Evolutionary conservation across 2,113 vertebrate species (phyloP).

Genomic region (Myotis brandtii): DNA sequence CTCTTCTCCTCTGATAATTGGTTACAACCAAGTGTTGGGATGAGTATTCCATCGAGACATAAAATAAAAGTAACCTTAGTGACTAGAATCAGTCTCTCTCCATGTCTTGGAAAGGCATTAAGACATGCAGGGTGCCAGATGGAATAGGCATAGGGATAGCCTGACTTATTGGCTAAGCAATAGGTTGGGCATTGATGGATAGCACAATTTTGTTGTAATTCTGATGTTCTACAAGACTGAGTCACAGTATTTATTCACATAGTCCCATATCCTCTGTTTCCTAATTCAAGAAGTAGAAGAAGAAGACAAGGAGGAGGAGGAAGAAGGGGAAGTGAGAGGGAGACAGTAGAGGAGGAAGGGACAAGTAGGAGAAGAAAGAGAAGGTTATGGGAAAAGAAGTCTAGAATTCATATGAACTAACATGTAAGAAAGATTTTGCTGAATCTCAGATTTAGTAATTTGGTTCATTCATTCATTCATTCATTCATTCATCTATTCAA

Average conservation of each 20-base stretch:
- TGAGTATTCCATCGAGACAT: conserved; percentile 10
- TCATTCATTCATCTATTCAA: neutral
- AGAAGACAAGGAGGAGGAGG: neutral
- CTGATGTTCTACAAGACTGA: neutral
- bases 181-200: neutral
- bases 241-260: neutral
- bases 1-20: conserved; percentile 48
- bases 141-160: neutral
- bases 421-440: neutral
- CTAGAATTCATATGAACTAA: neutral
- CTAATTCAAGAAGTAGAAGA: neutral
- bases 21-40: neutral
- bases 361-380: neutral
- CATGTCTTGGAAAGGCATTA: neutral
- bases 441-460: neutral
- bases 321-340: neutral
- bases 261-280: neutral
- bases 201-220: conserved; percentile 2
- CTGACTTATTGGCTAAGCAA: neutral
- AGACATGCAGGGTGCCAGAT: neutral
- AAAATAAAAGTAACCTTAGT: neutral
- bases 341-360: neutral
- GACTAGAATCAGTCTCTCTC: neutral
- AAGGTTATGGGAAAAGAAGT: neutral
- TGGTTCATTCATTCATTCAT: neutral